Conservation (phyloP, 2,888 invertebrate genomes). For the Laothoe populi region DNA sequence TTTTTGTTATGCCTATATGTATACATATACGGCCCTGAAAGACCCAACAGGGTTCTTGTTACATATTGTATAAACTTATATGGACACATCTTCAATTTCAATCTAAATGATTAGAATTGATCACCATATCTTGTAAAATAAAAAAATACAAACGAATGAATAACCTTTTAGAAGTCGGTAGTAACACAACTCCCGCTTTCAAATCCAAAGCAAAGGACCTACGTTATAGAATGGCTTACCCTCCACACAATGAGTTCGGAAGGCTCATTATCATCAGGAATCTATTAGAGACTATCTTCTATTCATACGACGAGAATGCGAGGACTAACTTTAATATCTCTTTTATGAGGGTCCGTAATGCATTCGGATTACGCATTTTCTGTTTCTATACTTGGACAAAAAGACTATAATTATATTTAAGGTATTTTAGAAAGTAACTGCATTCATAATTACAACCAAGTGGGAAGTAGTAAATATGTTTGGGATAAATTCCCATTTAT, state of each 20-base stretch:
- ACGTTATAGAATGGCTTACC: neutral
- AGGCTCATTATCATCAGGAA: conserved; percentile 28
- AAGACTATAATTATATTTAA: neutral
- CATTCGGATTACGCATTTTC: neutral
- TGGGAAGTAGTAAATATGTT: too few relatives aligned
- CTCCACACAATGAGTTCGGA: neutral
- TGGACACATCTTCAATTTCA: too few relatives aligned
- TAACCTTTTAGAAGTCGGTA: neutral
- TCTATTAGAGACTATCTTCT: conserved; percentile 31
- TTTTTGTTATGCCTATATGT: too few relatives aligned
- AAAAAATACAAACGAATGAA: too few relatives aligned
- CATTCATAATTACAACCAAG: too few relatives aligned
- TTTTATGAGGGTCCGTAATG: conserved; percentile 11
- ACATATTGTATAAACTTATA: too few relatives aligned
- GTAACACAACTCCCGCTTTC: neutral
- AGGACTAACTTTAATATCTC: conserved; percentile 10
- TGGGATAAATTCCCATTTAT: too few relatives aligned
- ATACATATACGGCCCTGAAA: too few relatives aligned
- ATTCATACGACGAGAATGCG: conserved; percentile 5
- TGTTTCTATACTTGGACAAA: neutral
- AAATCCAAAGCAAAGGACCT: neutral
- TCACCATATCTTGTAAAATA: too few relatives aligned
- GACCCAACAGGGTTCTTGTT: too few relatives aligned
- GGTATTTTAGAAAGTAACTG: too few relatives aligned
- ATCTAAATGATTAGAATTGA: too few relatives aligned